These are phyloP conservation scores for Pterocles orientalis DNA, from an alignment of 2,113 vertebrate genomes.

Conservation along the genomic window DNA sequence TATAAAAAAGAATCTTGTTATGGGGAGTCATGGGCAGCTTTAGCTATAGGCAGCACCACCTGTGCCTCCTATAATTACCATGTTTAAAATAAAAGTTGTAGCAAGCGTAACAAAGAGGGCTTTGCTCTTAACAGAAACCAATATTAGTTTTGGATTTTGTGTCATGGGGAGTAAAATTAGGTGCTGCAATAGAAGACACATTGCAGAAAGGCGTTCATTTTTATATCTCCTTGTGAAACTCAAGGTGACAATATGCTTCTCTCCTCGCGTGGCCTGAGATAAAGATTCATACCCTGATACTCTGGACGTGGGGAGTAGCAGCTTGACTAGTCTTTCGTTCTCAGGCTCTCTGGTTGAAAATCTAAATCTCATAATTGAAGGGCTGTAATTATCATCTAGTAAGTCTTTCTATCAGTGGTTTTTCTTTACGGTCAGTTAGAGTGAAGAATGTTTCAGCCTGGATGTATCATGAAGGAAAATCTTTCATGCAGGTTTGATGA, in stretches of 20 bases:
- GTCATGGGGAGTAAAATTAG: not conserved
- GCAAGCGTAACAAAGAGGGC: not conserved
- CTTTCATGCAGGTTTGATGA: not conserved
- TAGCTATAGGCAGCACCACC: not conserved
- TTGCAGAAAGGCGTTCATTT: not conserved
- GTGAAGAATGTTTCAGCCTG: not conserved
- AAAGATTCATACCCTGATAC: not conserved
- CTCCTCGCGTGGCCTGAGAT: not conserved
- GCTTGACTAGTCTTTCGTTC: not conserved
- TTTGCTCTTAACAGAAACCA: not conserved
- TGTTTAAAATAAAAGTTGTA: not conserved
- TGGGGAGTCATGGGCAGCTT: not conserved
- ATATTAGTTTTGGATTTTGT: not conserved
- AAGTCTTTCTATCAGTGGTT: conserved; percentile 27
- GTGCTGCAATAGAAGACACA: not conserved
- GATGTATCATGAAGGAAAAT: not conserved
- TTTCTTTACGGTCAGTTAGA: conserved; percentile 34
- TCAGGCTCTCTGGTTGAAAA: not conserved
- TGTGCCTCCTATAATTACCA: not conserved
- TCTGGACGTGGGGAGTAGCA: not conserved
- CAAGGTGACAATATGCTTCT: not conserved
- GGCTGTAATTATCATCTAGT: conserved; percentile 11
- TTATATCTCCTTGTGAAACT: not conserved
- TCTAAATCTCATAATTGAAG: not conserved
- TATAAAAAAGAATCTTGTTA: not conserved